These are phyloP conservation scores for Julus scanicus DNA, from an alignment of 2,888 invertebrate genomes.

Conservation along the genomic window DNA sequence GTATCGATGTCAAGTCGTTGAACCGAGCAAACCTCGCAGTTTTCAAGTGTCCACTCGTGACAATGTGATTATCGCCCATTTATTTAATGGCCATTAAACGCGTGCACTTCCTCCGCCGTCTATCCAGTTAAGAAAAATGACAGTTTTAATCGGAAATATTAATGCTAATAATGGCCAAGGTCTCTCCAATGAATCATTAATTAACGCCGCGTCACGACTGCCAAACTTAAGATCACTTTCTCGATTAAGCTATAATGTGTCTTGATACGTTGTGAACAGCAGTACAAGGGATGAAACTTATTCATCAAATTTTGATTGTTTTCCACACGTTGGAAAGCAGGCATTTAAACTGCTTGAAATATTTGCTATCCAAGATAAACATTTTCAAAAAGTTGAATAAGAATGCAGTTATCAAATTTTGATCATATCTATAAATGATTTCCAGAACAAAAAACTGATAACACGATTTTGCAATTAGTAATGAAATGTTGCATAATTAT, in stretches of 20 bases:
- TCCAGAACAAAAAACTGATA: no score
- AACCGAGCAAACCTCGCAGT: neutral
- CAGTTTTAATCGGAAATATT: neutral
- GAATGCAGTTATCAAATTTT: no score
- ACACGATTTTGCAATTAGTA: no score
- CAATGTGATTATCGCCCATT: conserved; percentile 7
- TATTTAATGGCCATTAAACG: neutral
- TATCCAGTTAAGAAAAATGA: neutral
- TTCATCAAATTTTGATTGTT: no score
- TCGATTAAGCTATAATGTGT: neutral
- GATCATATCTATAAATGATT: neutral
- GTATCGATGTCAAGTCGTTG: neutral
- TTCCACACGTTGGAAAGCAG: no score
- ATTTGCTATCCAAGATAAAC: no score
- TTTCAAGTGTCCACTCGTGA: conserved; percentile 27
- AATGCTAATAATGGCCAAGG: neutral
- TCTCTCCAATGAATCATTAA: neutral
- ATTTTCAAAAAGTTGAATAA: no score
- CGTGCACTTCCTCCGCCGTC: neutral
- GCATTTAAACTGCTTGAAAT: no score
- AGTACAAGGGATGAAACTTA: no score
- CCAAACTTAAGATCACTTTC: neutral
- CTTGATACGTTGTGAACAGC: neutral
- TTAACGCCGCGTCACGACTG: neutral
- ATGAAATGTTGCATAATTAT: no score